A percentile compares a stretch with the other conserved stretches of the same genome.
phyloP scores from a whole-genome alignment of 2,113 vertebrate genomes.

The Carassius auratus region DNA sequence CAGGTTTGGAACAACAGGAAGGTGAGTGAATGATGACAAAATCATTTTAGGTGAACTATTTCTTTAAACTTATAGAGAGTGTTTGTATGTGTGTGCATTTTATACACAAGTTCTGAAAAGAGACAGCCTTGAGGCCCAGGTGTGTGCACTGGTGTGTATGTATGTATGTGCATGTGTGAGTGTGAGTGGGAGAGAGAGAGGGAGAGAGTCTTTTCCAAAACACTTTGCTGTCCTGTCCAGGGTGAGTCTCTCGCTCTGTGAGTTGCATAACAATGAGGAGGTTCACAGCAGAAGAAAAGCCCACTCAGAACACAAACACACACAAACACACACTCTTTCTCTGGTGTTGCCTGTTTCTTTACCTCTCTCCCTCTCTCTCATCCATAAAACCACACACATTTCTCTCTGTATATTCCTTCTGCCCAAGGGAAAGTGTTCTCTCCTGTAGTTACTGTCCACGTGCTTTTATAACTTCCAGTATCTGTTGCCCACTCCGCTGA shows the following conservation, averaged over 20 bases:
- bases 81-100: slow-evolving; percentile 18
- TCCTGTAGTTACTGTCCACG: slow-evolving; percentile 53
- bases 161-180: slow-evolving; percentile 13
- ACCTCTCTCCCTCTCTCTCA: slow-evolving; percentile 34
- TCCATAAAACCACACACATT: slow-evolving; percentile 41
- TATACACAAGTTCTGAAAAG: slow-evolving; percentile 31
- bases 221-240: slow-evolving; percentile 62
- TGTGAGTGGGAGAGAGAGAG: neutral
- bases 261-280: slow-evolving; percentile 61
- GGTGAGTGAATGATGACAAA: neutral
- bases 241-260: slow-evolving; percentile 60
- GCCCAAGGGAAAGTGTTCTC: slow-evolving; percentile 54
- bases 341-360: slow-evolving; percentile 43
- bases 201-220: slow-evolving; percentile 48
- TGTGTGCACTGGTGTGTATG: slow-evolving; percentile 35
- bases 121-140: slow-evolving; percentile 46
- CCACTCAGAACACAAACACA: slow-evolving; percentile 54
- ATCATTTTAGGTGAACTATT: neutral
- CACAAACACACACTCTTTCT: slow-evolving; percentile 42
- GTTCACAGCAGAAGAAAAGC: slow-evolving; percentile 60
- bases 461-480: slow-evolving; percentile 56
- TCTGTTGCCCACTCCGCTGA: slow-evolving; percentile 51
- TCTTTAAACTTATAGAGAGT: neutral
- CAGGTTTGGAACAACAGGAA: neutral
- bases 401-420: slow-evolving; percentile 38